These are phyloP conservation scores for Drosophila putrida DNA, from an alignment of 2,888 invertebrate genomes.

Conservation along the genomic window DNA sequence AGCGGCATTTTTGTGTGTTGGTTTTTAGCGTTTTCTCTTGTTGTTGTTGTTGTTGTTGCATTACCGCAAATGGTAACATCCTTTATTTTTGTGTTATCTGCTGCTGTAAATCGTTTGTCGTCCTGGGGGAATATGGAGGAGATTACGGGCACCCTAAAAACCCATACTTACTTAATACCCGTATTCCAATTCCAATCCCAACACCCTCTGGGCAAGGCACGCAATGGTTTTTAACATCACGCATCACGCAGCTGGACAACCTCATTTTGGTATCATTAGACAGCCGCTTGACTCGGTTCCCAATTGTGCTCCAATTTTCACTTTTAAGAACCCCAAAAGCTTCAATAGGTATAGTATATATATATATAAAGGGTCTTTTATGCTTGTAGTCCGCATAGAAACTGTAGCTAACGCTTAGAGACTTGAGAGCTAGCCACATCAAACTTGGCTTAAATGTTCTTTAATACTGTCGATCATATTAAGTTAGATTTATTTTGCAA, in stretches of 20 bases:
- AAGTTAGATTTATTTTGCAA: no score
- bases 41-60: slow-evolving; percentile 6
- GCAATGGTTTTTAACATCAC: slow-evolving; percentile 55
- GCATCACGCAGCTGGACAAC: slow-evolving; percentile 67
- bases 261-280: slow-evolving; percentile 43
- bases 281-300: slow-evolving; percentile 24
- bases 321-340: neutral
- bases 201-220: slow-evolving; percentile 32
- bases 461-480: no score
- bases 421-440: no score
- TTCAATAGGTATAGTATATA: no score
- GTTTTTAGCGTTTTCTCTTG: slow-evolving; percentile 7
- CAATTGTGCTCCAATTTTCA: slow-evolving; percentile 39
- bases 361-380: no score
- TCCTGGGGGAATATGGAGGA: slow-evolving; percentile 5
- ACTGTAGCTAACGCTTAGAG: no score
- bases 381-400: no score
- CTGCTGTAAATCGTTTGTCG: slow-evolving; percentile 48
- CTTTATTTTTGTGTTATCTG: slow-evolving; percentile 56
- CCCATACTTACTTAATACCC: neutral
- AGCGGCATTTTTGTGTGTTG: slow-evolving; percentile 32
- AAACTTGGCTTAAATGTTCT: no score
- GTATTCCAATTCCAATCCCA: no score
- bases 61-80: slow-evolving; percentile 53
- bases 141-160: slow-evolving; percentile 1